phyloP scores from a whole-genome alignment of 2,888 invertebrate species.

The Thymelicus acteon region DNA sequence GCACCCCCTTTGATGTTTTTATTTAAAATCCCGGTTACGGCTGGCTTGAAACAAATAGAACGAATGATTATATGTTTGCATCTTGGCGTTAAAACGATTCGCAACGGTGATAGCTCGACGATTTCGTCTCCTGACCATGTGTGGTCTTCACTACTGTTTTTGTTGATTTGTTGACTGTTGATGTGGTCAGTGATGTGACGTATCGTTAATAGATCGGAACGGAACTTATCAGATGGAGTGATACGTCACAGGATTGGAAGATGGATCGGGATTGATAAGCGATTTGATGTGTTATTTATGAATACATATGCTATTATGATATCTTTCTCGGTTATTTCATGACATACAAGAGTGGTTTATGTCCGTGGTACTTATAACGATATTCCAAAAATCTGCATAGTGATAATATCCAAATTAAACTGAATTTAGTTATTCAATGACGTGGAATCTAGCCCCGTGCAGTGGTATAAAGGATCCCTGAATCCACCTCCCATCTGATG shows the following conservation, averaged over 20 bases:
- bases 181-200: slow-evolving; percentile 63
- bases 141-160: slow-evolving; percentile 73
- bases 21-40: slow-evolving; percentile 79
- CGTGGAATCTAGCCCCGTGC: no score
- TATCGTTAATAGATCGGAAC: slow-evolving; percentile 60
- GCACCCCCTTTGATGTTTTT: slow-evolving; percentile 84
- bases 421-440: no score
- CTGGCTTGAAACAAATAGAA: slow-evolving; percentile 84
- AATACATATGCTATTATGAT: no score
- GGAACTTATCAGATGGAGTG: slow-evolving; percentile 16
- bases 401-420: no score
- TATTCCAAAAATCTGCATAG: no score
- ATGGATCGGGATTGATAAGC: neutral
- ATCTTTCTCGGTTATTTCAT: no score
- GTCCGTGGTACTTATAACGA: no score
- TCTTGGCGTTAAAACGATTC: slow-evolving; percentile 82
- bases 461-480: no score
- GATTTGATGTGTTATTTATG: no score
- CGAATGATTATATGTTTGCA: slow-evolving; percentile 82
- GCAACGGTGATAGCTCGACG: slow-evolving; percentile 78
- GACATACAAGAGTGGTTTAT: no score
- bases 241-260: neutral
- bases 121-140: slow-evolving; percentile 74
- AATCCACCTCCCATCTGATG: no score
- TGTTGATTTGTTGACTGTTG: slow-evolving; percentile 51